These are phyloP conservation scores for Parnassius mnemosyne DNA, from an alignment of 2,888 invertebrate genomes.

Conservation along the genomic window DNA sequence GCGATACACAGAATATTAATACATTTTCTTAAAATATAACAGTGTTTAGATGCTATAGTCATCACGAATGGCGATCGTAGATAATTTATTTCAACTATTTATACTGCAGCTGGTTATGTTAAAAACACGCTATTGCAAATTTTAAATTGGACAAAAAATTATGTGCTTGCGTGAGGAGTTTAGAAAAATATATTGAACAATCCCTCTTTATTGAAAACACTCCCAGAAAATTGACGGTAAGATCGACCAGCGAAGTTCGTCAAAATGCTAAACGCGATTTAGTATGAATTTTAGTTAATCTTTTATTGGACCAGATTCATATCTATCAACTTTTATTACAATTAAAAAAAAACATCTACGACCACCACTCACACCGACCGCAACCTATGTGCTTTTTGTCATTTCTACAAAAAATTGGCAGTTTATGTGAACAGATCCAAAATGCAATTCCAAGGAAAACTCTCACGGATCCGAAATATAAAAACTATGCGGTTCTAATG, in stretches of 20 bases:
- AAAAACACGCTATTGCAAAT: no score
- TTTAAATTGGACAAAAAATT: no score
- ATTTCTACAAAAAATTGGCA: constrained; percentile 12
- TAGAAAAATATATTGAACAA: no score
- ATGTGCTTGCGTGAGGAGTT: no score
- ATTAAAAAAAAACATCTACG: constrained; percentile 1
- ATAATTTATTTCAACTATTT: background rate
- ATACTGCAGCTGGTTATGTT: no score
- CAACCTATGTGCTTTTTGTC: background rate
- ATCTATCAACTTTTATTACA: no score
- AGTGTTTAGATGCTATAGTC: background rate
- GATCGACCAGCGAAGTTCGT: background rate
- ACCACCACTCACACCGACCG: background rate
- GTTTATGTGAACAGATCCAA: constrained; percentile 8
- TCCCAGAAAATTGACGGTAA: background rate
- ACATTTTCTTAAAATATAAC: background rate
- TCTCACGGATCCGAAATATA: background rate
- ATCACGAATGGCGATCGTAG: background rate
- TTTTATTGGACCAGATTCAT: no score
- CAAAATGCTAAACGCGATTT: no score
- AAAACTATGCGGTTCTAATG: background rate
- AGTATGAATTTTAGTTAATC: no score
- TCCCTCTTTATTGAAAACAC: no score
- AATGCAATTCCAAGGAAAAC: background rate
- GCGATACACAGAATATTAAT: background rate